These are phyloP conservation scores for Agelas oroides DNA, from an alignment of 37 sponge, comb jelly and placozoan species.

Conservation along the genomic window DNA sequence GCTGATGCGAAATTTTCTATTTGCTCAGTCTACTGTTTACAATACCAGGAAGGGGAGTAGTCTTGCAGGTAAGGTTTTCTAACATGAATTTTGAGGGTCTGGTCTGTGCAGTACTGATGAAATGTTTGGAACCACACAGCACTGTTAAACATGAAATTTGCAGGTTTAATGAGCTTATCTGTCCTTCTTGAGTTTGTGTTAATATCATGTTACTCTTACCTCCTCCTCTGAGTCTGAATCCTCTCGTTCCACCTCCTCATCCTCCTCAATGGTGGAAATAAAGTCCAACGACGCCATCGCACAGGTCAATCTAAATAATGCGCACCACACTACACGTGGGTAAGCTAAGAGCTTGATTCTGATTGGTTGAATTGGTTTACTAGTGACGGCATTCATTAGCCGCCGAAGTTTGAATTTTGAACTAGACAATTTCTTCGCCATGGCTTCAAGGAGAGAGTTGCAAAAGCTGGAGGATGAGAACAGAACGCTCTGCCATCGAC, in stretches of 20 bases:
- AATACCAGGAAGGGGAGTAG: no score
- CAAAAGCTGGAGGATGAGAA: conserved; percentile 63
- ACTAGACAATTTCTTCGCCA: background rate
- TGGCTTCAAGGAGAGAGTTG: conserved; percentile 42
- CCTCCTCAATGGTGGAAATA: conserved; percentile 87
- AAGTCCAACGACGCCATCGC: conserved; percentile 35
- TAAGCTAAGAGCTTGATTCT: background rate
- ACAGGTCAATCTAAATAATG: background rate
- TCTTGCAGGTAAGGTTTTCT: no score
- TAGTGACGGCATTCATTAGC: background rate
- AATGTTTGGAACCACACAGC: no score
- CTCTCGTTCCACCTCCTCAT: conserved; percentile 52
- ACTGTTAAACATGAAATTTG: no score
- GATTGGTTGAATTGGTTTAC: conserved; percentile 21
- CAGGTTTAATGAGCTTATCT: background rate
- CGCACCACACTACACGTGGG: conserved; percentile 13
- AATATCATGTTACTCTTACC: background rate
- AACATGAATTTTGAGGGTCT: no score
- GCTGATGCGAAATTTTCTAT: no score
- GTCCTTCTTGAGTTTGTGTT: no score
- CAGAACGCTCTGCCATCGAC: conserved; percentile 27
- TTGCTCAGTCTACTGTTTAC: no score
- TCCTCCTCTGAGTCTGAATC: conserved; percentile 70
- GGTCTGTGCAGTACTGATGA: no score
- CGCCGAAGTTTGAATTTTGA: background rate